Base-by-base conservation (phyloP, 2,888 invertebrate genomes). In the Hypolimnas misippus region DNA sequence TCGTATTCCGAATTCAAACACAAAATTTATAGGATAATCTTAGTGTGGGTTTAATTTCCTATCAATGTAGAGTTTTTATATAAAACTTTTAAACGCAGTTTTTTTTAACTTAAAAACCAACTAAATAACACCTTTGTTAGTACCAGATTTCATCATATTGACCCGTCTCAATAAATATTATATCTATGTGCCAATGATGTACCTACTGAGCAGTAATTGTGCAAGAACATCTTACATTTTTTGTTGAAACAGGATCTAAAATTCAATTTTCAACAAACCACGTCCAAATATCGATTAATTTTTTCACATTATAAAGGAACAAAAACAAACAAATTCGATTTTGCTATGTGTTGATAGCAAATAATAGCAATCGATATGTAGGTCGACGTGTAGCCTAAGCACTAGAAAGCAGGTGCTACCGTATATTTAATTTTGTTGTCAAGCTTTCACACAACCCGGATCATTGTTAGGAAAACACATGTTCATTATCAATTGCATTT, bases 381-480 rank as follows among this genome's bases (percentile, higher is more conserved):
- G 55, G 53, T 35, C 55, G 46, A 8, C 21, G 16, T 55, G 25
- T 44, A 50, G 29, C 38, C 49, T 35, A 44, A 33, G 46, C 56
- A 60, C 52, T 65, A 65, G 62, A 65, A 65, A 62, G 57, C 61
- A 54, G 51, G 44, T 59, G 53, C 53, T 29, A 49, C 44, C 40
- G 60, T 57, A 51, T 65, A 65, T 50, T 57, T 65, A 65, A 65
- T 65, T 65, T 61, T 25, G 57, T 65, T 57, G 57, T 57, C 57
- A 59, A 33, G 61, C 65, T 65, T 65, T 65, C 65, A 51, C 60
- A 49, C 54, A 61, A 44, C 57, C 53, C 50, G 53, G 57, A 61
- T 65, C 57, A 57, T 57, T 50, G 57, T 62, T 49, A 29, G 38
- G 53, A 64, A 35, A 56, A 64, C 60, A 57, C 38, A 33, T 49